Evolutionary conservation across 2,888 invertebrate genomes (phyloP), one percentile per base, ranked within the genome.

Genomic region (Meghimatium bilineatum): DNA sequence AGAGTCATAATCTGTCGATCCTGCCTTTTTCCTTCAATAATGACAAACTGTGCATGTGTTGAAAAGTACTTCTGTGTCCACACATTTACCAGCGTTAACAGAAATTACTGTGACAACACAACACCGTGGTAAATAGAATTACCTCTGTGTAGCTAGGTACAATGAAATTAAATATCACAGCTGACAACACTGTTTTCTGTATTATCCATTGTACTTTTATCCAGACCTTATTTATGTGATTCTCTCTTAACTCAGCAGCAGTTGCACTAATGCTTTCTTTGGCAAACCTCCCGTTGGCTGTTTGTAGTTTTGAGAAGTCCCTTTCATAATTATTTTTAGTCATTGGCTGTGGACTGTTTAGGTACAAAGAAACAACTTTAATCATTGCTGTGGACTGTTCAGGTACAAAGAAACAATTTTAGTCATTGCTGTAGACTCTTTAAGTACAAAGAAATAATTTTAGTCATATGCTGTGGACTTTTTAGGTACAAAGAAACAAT

Each of bases 41-140:
- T 23, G 26, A 23, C 77, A 77, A 1, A 3, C 77, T 34, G 32
- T 77, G 60, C 77, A 77, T 8, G 20, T 32, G 34, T 77, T 52
- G 36, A 34, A 56, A 5, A 77, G 38, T 26, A 63, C 63, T 29
- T 52, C 77, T 34, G 52, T 26, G 34, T 77, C 77, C 52, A 77
- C 34, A 77, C 77, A 77, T 60, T 77, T 77, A 5, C 77, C 77
- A 32, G 77, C 60, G 20, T 56, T 63, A 60, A 77, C 77, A 23
- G 36, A 56, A 60, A 77, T 77, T 8, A 63, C 63, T 32, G 77
- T 77, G 32, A 77, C 77, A 34, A 77, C 63, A n/a, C n/a, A n/a
- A n/a, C n/a, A 56, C 56, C 56, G 17, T 56, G 6, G 56, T 56
- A 20, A 56, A 8, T 56, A 23, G 56, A 17, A 56, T 56, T 3